A percentile compares a stretch with the other conserved stretches of the same genome.
These are phyloP conservation scores for Physeter macrocephalus DNA, from an alignment of 2,113 vertebrate genomes.

Conservation along the genomic window DNA sequence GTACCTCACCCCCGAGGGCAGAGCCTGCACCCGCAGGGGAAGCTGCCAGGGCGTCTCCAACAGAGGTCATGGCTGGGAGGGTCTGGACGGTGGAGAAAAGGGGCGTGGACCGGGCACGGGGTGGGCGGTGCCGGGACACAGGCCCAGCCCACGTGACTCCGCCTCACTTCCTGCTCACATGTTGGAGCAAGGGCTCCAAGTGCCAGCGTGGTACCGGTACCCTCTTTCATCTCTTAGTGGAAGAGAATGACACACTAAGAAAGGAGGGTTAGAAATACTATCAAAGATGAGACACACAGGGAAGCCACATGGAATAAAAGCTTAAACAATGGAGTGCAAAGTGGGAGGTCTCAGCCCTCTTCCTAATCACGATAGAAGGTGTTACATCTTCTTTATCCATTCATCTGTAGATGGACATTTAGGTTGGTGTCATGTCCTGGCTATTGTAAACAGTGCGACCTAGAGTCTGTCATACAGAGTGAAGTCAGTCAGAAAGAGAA, in stretches of 20 bases:
- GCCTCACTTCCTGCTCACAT: not conserved
- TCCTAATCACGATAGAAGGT: not conserved
- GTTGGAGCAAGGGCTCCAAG: not conserved
- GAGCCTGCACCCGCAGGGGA: not conserved
- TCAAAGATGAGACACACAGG: not conserved
- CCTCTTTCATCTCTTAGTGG: not conserved
- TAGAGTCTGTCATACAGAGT: too few relatives aligned
- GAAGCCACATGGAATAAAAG: not conserved
- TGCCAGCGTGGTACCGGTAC: not conserved
- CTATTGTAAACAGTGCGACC: too few relatives aligned
- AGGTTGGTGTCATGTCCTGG: too few relatives aligned
- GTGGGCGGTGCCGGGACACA: too few relatives aligned
- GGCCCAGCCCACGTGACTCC: rapidly evolving
- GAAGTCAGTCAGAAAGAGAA: too few relatives aligned
- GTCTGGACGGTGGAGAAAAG: not conserved
- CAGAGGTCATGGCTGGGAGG: too few relatives aligned
- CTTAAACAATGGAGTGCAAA: too few relatives aligned
- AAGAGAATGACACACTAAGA: not conserved
- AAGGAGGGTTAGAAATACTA: not conserved
- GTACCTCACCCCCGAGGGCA: not conserved
- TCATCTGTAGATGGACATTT: too few relatives aligned
- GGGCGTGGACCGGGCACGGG: not conserved
- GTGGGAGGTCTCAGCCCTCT: not conserved
- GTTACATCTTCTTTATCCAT: too few relatives aligned
- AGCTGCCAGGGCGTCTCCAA: not conserved